These are phyloP conservation scores for Perodicticus potto DNA, from an alignment of 2,797 vertebrate species.

Conservation along the genomic window DNA sequence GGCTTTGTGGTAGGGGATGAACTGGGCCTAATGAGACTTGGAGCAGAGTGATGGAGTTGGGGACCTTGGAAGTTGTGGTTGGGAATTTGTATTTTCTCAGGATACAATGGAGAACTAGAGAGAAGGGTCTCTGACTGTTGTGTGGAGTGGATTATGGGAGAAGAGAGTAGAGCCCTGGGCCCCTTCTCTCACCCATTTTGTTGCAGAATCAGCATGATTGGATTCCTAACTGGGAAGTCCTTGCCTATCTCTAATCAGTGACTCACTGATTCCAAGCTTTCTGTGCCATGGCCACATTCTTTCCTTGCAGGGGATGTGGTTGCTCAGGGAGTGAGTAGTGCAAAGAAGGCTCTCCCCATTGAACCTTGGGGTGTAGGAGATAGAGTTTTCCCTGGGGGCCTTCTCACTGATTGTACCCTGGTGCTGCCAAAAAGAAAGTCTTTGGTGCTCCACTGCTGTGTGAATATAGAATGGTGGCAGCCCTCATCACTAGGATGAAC, in stretches of 20 bases:
- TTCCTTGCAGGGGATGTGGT: background rate
- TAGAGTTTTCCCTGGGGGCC: background rate
- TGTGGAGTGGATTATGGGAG: background rate
- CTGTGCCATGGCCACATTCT: background rate
- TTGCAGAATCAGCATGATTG: background rate
- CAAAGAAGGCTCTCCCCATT: background rate
- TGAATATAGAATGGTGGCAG: background rate
- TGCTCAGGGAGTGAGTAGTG: background rate
- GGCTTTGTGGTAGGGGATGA: background rate
- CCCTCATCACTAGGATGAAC: background rate
- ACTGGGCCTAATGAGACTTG: background rate
- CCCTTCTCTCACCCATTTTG: too few species aligned
- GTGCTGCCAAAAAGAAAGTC: background rate
- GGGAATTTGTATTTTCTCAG: background rate
- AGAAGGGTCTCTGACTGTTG: background rate
- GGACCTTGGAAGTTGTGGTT: background rate
- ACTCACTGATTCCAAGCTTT: constrained; percentile 21
- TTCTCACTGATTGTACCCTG: background rate
- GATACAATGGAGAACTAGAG: background rate
- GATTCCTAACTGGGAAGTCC: background rate
- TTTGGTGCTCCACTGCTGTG: background rate
- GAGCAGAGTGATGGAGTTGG: background rate
- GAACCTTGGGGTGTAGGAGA: background rate
- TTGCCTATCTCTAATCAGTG: background rate
- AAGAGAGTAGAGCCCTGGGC: background rate